These are phyloP conservation scores for Hirtodrosophila confusa DNA, from an alignment of 2,888 invertebrate species.

Conservation along the genomic window DNA sequence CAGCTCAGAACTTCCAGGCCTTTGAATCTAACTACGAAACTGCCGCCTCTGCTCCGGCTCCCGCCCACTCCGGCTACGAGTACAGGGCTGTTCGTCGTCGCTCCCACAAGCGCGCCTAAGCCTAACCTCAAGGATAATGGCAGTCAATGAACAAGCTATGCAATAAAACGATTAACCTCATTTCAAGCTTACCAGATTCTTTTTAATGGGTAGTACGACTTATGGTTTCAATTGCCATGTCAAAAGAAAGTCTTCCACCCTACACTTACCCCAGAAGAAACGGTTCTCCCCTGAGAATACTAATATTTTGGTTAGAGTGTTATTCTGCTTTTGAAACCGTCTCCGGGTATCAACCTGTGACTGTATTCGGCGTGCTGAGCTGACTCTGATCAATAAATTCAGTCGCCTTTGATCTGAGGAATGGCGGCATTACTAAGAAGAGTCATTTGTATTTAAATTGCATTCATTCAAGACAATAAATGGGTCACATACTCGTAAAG, in stretches of 20 bases:
- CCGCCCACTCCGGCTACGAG: conserved; percentile 54
- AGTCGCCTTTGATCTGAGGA: conserved; percentile 51
- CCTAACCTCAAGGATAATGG: background rate
- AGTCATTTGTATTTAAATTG: conserved; percentile 55
- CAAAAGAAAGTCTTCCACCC: too few relatives aligned
- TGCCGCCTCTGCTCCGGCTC: conserved; percentile 58
- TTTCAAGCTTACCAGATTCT: background rate
- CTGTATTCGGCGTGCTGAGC: conserved; percentile 9
- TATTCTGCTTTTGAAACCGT: background rate
- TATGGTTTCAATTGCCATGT: background rate
- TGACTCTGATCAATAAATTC: conserved; percentile 51
- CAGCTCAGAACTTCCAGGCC: conserved; percentile 25
- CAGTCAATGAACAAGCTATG: background rate
- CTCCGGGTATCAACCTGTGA: conserved; percentile 22
- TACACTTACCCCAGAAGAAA: too few relatives aligned
- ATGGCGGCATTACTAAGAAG: conserved; percentile 39
- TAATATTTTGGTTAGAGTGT: conserved; percentile 21
- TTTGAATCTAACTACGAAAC: conserved; percentile 30
- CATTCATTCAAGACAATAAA: conserved; percentile 59
- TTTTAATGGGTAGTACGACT: background rate
- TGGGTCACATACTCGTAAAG: conserved; percentile 51
- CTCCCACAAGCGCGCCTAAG: conserved; percentile 66
- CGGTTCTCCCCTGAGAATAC: background rate
- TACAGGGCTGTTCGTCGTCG: conserved; percentile 72
- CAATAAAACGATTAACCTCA: conserved; percentile 29